Conservation (phyloP, 1,140 invertebrate species). For the Aphis craccivora region DNA sequence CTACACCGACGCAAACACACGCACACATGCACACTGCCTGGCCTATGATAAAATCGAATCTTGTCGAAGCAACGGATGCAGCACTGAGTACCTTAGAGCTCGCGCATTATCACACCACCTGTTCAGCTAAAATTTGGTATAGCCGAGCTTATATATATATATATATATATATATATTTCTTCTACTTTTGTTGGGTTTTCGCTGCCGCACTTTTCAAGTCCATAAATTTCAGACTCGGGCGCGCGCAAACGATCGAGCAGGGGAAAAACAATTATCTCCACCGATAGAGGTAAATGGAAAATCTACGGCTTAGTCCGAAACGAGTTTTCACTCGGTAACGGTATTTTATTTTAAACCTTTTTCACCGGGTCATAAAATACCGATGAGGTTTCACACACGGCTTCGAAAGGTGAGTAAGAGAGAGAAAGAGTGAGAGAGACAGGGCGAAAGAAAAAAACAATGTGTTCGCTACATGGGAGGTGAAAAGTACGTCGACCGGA, state of each 20-base stretch:
- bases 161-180: background rate
- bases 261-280: slow-evolving; percentile 41
- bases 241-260: background rate
- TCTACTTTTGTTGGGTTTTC: background rate
- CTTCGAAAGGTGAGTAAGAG: background rate
- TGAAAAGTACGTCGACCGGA: background rate
- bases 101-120: background rate
- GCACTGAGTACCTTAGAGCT: background rate
- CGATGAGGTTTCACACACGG: background rate
- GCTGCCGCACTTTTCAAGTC: background rate
- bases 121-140: background rate
- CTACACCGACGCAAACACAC: too few species aligned
- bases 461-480: background rate
- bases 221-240: slow-evolving; percentile 15
- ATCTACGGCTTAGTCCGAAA: background rate
- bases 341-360: slow-evolving; percentile 41
- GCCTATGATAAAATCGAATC: background rate
- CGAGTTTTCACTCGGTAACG: slow-evolving; percentile 8
- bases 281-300: slow-evolving; percentile 37
- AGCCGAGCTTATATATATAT: background rate
- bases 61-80: background rate
- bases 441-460: background rate
- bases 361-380: slow-evolving; percentile 39
- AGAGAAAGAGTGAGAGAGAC: background rate
- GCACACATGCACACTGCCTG: background rate